Base-by-base conservation (phyloP, 64 coral and sea anemone genomes). In the Pachyseris speciosa region DNA sequence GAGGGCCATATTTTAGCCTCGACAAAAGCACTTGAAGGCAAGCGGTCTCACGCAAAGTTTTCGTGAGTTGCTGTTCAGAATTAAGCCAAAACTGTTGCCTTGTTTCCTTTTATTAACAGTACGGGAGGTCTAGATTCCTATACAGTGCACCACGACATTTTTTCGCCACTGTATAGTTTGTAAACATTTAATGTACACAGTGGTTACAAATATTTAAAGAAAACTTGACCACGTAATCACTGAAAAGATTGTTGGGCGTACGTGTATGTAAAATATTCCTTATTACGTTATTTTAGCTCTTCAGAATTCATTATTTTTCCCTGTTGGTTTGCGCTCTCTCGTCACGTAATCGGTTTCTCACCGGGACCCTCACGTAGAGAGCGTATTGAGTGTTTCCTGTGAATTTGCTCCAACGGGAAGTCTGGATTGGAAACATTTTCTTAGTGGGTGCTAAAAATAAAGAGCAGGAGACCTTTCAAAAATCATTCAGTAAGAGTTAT, bases 361-460 rank as follows among this genome's bases (percentile, higher is more conserved):
- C 12, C 5, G 47, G 25, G 7, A 19, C 1, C 1, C 6, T 26
- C 48, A 22, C 12, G 44, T 13, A 78, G 31, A n/a, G 0, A 34
- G n/a, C 58, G 22, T 25, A 25, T 42, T 43, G 19, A 31, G 24
- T 57, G 43, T 9, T 51, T 78, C 74, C 45, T 32, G 47, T 78
- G 74, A 36, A 55, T 78, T 22, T 49, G 1, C 50, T 48, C 26
- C 13, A 75, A 25, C 74, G n/a, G 12, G 16, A 57, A 57, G 32
- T 28, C n/a, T n/a, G n/a, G n/a, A n/a, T n/a, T n/a, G n/a, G n/a
- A n/a, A n/a, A n/a, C n/a, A n/a, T n/a, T n/a, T n/a, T n/a, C n/a
- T n/a, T n/a, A n/a, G n/a, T 79, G 34, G 20, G 75, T 22, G 30
- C 15, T 58, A 32, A 57, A 38, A 58, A 79, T 24, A 79, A 80